Conservation (phyloP, 2,797 vertebrate species). For the Protonibea diacanthus region DNA sequence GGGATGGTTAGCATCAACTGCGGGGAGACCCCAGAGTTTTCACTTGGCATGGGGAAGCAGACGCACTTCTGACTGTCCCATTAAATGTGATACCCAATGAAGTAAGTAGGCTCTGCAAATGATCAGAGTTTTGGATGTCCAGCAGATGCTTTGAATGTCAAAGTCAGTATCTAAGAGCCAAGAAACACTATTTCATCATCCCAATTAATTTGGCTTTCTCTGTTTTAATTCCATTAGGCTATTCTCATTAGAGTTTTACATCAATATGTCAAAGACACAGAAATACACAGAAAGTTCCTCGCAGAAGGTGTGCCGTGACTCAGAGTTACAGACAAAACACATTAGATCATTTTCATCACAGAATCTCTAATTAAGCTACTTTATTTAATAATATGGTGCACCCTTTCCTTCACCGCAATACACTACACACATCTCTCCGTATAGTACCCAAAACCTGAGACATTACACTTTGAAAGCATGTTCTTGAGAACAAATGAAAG, state of each 20-base stretch:
- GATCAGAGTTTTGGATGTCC: conserved; percentile 56
- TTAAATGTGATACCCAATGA: conserved; percentile 57
- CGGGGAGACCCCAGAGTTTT: conserved; percentile 44
- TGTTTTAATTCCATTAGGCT: conserved; percentile 25
- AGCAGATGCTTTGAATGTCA: conserved; percentile 58
- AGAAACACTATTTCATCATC: conserved; percentile 50
- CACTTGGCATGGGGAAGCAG: conserved; percentile 41
- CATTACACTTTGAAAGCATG: conserved; percentile 3
- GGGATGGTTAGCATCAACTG: conserved; percentile 47
- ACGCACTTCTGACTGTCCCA: conserved; percentile 49
- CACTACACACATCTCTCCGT: background rate
- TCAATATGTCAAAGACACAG: conserved; percentile 22
- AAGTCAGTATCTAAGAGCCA: conserved; percentile 46
- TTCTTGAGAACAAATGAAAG: conserved; percentile 6
- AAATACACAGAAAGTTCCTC: conserved; percentile 18
- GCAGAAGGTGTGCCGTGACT: background rate
- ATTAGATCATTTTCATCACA: background rate
- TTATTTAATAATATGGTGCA: background rate
- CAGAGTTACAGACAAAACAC: conserved; percentile 8
- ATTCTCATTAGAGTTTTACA: conserved; percentile 22
- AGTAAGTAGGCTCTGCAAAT: conserved; percentile 51
- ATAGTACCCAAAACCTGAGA: conserved; percentile 3
- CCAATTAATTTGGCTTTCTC: conserved; percentile 34
- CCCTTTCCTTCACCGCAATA: background rate
- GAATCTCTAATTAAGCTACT: conserved; percentile 3